phyloP scores from a whole-genome alignment of 2,888 invertebrate genomes.

The Pheosia tremula region DNA sequence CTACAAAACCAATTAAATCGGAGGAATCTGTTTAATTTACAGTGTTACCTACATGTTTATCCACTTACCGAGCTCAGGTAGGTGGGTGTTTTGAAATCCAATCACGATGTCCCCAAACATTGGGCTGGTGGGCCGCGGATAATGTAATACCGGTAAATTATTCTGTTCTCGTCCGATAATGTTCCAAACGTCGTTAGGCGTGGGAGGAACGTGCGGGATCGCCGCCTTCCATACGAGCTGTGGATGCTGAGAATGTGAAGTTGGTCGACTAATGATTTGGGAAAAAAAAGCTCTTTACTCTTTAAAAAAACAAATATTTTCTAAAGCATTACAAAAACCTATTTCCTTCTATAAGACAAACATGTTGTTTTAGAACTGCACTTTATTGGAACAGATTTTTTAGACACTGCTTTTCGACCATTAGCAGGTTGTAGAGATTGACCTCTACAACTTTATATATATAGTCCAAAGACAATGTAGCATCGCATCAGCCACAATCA shows the following conservation, averaged over 20 bases:
- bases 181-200: slow-evolving; percentile 44
- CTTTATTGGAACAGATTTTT: no score
- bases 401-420: no score
- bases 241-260: neutral
- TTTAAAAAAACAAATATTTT: no score
- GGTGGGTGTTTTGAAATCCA: slow-evolving; percentile 46
- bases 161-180: slow-evolving; percentile 51
- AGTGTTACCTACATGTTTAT: slow-evolving; percentile 31
- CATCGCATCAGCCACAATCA: no score
- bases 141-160: slow-evolving; percentile 63
- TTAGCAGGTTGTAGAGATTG: no score
- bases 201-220: slow-evolving; percentile 36
- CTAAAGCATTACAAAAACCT: no score
- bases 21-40: slow-evolving; percentile 8
- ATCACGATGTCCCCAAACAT: slow-evolving; percentile 48
- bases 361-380: no score
- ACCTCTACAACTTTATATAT: no score
- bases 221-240: slow-evolving; percentile 25
- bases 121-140: slow-evolving; percentile 44
- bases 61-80: slow-evolving; percentile 45
- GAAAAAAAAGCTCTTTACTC: neutral
- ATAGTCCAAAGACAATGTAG: no score
- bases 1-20: slow-evolving; percentile 2
- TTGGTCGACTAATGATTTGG: neutral
- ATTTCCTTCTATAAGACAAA: no score